A percentile compares a stretch with the other conserved stretches of the same genome.
phyloP scores from a whole-genome alignment of 2,888 invertebrate species.

The Slavum lentiscoides region DNA sequence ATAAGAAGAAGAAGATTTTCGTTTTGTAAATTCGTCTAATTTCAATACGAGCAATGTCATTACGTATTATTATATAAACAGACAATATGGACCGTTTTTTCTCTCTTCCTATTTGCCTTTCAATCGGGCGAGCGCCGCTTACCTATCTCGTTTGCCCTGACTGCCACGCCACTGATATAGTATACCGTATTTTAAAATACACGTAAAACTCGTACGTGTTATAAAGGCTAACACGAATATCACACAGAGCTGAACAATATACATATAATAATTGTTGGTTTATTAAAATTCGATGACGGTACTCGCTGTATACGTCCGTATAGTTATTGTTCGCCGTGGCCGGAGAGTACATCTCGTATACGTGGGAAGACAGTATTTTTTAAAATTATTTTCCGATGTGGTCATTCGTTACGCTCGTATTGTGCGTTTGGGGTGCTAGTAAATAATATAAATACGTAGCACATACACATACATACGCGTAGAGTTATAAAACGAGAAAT shows the following conservation, averaged over 20 bases:
- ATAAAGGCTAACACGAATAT: no score
- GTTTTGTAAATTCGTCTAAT: no score
- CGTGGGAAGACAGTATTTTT: constrained; percentile 28
- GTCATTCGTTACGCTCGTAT: constrained; percentile 27
- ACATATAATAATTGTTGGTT: not conserved
- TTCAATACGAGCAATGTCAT: no score
- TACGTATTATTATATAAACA: no score
- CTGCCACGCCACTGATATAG: not conserved
- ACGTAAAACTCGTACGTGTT: not conserved
- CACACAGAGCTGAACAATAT: no score
- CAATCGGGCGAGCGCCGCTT: no score
- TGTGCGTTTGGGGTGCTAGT: not conserved
- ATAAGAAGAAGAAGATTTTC: no score
- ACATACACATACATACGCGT: not conserved
- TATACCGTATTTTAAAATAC: not conserved
- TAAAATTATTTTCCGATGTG: constrained; percentile 24
- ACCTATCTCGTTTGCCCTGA: no score
- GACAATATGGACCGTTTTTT: no score
- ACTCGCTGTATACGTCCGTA: not conserved
- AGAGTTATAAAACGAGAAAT: not conserved
- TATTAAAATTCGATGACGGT: not conserved
- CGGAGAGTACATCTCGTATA: not conserved
- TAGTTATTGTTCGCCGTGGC: not conserved
- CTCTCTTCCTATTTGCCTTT: no score
- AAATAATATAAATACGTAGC: not conserved